These are phyloP conservation scores for Formica exsecta DNA, from an alignment of 1,140 invertebrate species.

Conservation along the genomic window DNA sequence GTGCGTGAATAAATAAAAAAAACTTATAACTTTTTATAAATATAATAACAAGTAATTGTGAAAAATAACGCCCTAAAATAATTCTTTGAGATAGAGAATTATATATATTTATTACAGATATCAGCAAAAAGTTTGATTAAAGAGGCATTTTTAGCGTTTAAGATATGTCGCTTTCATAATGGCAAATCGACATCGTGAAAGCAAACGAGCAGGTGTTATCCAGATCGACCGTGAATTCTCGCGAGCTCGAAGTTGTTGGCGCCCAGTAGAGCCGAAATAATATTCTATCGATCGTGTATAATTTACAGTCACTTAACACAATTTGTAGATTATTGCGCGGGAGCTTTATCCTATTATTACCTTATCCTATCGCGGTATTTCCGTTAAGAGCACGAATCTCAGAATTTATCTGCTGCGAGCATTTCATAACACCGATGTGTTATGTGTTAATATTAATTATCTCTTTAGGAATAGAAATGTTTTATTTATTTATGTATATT, in stretches of 20 bases:
- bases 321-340: slow-evolving; percentile 44
- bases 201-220: slow-evolving; percentile 29
- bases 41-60: not conserved
- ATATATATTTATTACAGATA: not conserved
- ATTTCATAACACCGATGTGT: not conserved
- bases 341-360: slow-evolving; percentile 51
- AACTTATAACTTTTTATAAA: not conserved
- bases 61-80: not conserved
- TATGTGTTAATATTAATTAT: slow-evolving; percentile 10
- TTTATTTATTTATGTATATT: not conserved
- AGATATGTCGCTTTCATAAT: not conserved
- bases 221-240: slow-evolving; percentile 27
- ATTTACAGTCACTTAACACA: slow-evolving; percentile 60
- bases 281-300: slow-evolving; percentile 51
- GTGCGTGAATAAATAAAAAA: not conserved
- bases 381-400: slow-evolving; percentile 35
- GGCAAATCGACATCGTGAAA: not conserved
- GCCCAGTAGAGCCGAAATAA: slow-evolving; percentile 40
- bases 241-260: not conserved
- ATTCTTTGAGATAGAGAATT: not conserved
- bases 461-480: not conserved
- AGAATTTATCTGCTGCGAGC: slow-evolving; percentile 36
- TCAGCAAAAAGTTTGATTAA: slow-evolving; percentile 26
- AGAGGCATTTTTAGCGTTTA: not conserved
- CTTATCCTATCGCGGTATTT: slow-evolving; percentile 39